Percentiles rank a stretch among this genome's conserved stretches.
These are phyloP conservation scores for Burhinus oedicnemus DNA, from an alignment of 2,113 vertebrate genomes.

Conservation along the genomic window DNA sequence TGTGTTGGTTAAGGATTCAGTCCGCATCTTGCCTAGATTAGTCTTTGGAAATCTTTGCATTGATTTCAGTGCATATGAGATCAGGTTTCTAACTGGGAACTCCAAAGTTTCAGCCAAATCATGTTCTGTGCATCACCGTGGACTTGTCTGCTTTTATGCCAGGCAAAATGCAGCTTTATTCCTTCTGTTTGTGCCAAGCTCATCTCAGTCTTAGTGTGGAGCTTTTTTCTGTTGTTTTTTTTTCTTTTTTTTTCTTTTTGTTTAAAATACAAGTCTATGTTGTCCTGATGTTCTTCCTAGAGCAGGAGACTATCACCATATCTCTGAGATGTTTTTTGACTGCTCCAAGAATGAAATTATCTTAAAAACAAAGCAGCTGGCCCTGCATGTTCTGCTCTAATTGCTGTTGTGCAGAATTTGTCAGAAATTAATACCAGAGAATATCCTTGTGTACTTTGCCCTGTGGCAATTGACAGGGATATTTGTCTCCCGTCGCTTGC, in stretches of 20 bases:
- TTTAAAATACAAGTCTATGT: not conserved
- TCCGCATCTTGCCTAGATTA: not conserved
- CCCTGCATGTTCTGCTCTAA: not conserved
- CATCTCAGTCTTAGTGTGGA: not conserved
- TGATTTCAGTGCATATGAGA: not conserved
- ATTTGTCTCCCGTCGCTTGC: not conserved
- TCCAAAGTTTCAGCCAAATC: not conserved
- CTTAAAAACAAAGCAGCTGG: not conserved
- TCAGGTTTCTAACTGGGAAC: not conserved
- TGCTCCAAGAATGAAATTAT: not conserved
- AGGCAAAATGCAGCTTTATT: not conserved
- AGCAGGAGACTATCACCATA: not conserved
- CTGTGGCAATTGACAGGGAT: not conserved
- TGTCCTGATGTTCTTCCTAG: not conserved
- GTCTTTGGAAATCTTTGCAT: not conserved
- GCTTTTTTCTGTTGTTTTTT: accelerated
- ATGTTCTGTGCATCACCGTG: not conserved
- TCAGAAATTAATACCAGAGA: not conserved
- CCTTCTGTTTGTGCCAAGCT: not conserved
- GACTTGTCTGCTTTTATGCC: not conserved
- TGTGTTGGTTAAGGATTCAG: not conserved
- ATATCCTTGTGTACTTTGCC: not conserved
- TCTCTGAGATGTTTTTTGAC: not conserved
- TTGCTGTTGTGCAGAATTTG: not conserved
- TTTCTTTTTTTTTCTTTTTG: not conserved